Base-by-base conservation (phyloP, 2,888 invertebrate genomes). In the Doris montereyensis region DNA sequence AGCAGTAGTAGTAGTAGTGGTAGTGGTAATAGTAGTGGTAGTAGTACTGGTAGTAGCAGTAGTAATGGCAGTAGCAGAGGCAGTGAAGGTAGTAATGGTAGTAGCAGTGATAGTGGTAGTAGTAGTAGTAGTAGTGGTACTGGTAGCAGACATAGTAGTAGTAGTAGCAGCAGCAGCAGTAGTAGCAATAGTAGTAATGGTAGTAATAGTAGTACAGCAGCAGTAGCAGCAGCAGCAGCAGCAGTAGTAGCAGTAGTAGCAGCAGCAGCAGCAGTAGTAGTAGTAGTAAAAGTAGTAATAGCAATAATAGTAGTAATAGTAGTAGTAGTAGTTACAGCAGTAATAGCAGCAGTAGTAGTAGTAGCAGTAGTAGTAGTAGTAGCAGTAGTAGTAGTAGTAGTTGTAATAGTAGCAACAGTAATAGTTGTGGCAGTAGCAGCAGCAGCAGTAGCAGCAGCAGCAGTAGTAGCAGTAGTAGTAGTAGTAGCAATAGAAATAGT, bases 381-480 rank as follows among this genome's bases (percentile, higher is more conserved):
- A 52, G 10, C 13, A 52, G 10, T 52, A 52, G 10, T 52, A 52
- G 10, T 52, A 52, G 10, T 52, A 52, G 10, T 52, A 52, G 10
- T 52, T 10, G 10, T 52, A 52, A 10, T 52, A 52, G 13, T n/a
- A n/a, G n/a, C n/a, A n/a, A n/a, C n/a, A n/a, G n/a, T n/a, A n/a
- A n/a, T n/a, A n/a, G n/a, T n/a, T n/a, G 35, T 34, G 30, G 71
- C n/a, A 71, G 35, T 71, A 35, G 71, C 13, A 71, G 35, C n/a
- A 71, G 35, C 17, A 71, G 71, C n/a, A 34, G 3, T 71, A 68
- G 68, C 68, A 68, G 68, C 68, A 68, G 13, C 68, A 68, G 68
- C 13, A 60, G 75, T 58, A 28, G 75, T 60, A 75, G 75, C 60
- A 60, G 75, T 60, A 60, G 75, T 21, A 75, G 75, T 24, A 75